phyloP scores from a whole-genome alignment of 1,140 invertebrate species.

The Subanguina moxae region DNA sequence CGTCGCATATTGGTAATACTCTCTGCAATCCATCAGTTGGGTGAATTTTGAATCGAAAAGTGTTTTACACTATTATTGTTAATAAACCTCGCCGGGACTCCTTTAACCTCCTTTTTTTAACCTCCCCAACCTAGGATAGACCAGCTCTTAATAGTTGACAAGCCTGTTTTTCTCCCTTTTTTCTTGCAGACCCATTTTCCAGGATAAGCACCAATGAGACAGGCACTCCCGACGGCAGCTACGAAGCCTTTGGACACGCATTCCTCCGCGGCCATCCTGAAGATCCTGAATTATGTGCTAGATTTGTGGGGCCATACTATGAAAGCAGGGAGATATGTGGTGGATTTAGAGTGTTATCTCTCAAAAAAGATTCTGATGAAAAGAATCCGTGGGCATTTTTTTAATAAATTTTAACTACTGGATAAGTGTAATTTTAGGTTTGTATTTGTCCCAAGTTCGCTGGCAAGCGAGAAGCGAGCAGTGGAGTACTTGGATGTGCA shows the following conservation, averaged over 20 bases:
- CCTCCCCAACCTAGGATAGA: no score
- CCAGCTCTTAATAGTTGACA: neutral
- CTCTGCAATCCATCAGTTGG: no score
- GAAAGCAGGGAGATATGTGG: constrained; percentile 8
- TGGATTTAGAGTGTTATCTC: constrained; percentile 14
- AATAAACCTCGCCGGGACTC: no score
- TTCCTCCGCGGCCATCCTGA: neutral
- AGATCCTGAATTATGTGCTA: neutral
- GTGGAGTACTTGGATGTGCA: constrained; percentile 8
- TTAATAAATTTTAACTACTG: neutral
- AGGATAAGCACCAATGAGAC: neutral
- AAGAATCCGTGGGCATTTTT: constrained; percentile 8
- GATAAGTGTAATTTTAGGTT: constrained; percentile 2
- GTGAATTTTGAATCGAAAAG: no score
- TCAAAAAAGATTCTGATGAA: neutral
- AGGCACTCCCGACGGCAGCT: neutral
- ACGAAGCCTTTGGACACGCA: constrained; percentile 16
- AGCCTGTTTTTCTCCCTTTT: no score
- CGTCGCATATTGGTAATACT: constrained; percentile 20
- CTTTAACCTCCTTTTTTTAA: no score
- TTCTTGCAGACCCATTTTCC: neutral
- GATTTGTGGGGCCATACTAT: neutral
- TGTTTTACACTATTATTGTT: no score
- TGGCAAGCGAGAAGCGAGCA: constrained; percentile 1
- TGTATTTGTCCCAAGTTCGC: neutral